phyloP scores from a whole-genome alignment of 2,888 invertebrate species.

The Mimumesa dahlbomi region DNA sequence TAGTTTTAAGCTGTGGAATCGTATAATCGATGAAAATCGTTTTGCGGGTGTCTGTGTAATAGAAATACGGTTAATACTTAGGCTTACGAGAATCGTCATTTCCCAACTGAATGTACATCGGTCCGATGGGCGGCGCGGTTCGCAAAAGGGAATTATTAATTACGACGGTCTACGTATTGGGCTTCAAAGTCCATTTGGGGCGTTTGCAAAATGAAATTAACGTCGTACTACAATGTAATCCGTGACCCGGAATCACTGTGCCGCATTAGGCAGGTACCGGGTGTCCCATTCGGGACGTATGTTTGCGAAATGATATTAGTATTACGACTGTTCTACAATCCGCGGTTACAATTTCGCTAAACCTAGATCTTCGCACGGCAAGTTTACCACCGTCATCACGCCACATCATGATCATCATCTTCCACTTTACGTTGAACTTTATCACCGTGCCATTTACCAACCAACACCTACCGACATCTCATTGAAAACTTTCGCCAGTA shows the following conservation, averaged over 20 bases:
- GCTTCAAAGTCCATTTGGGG: conserved; percentile 40
- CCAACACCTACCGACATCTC: too few relatives aligned
- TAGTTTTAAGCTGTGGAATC: too few relatives aligned
- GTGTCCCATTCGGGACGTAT: conserved; percentile 49
- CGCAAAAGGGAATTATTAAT: conserved; percentile 27
- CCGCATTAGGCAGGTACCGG: conserved; percentile 50
- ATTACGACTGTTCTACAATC: conserved; percentile 47
- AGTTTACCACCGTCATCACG: neutral
- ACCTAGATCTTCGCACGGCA: conserved; percentile 20
- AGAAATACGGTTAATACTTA: too few relatives aligned
- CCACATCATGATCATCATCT: conserved; percentile 17
- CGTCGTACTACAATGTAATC: conserved; percentile 54
- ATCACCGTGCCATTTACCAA: conserved; percentile 6
- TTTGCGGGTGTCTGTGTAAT: too few relatives aligned
- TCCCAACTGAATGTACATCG: neutral
- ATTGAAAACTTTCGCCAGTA: too few relatives aligned
- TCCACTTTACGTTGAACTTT: conserved; percentile 15
- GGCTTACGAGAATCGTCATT: too few relatives aligned
- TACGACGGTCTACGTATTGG: conserved; percentile 47
- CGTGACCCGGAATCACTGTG: conserved; percentile 54
- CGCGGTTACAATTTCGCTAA: conserved; percentile 43
- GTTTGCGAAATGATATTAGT: conserved; percentile 54
- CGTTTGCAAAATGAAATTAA: conserved; percentile 58
- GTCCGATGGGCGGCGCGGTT: neutral
- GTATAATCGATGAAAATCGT: too few relatives aligned